Evolutionary conservation across 2,888 invertebrate genomes (phyloP), one percentile per base, ranked within the genome.

Genomic region (Erpobdella octoculata): DNA sequence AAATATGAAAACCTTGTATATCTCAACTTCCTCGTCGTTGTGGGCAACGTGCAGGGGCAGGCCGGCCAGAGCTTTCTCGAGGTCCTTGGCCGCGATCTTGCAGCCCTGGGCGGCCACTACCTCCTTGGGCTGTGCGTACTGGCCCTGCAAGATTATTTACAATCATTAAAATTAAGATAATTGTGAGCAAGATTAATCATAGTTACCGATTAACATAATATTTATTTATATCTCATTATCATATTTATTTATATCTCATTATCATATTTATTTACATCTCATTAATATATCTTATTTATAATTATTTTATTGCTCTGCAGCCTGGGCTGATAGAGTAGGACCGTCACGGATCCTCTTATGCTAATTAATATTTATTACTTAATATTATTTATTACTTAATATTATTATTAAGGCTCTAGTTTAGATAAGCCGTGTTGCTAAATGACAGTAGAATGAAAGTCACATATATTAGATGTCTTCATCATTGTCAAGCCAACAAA

Each of bases 61-160:
- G 15, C 96, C 88, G 31, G 98, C 98, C 76, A 99, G 92, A 0
- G 95, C 92, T 81, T 97, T 96, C 82, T 99, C 98, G 78, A 99
- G 85, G 81, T 97, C 95, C 81, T 97, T 98, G 3, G 93, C 98
- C 2, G 96, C 92, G 74, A 99, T 91, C 86, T 99, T 99, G 3
- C 98, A 93, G 74, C 98, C 98, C 81, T 97, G 96, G 0, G 99
- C 96, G 0, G 93, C 99, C 78, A 89, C 87, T 0, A 99, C 89
- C 85, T 93, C 93, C 81, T 93, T 94, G 84, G 92, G 88, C 83
- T 97, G 95, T 53, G 92, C 89, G 81, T 96, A 98, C 0, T 85
- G 84, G 75, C 83, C 84, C 84, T 86, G 78, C 25, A 61, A 59
- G 41, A 31, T 6, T 8, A 25, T 41, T n/a, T 8, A 31, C 58